phyloP scores from a whole-genome alignment of 2,113 vertebrate species.

The Pluvialis apricaria region DNA sequence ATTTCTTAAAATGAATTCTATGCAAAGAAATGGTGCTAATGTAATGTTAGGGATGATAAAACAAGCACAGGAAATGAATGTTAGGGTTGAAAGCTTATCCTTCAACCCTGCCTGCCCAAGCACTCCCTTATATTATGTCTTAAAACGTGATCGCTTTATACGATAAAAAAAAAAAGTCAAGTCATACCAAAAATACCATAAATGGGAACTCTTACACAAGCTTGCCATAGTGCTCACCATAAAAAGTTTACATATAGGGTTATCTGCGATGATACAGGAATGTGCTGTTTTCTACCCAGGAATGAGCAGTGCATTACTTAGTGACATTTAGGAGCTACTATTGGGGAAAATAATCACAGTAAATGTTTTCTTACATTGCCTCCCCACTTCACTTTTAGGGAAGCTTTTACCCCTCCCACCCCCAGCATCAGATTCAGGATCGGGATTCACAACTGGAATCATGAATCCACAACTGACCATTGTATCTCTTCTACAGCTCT shows the following conservation, averaged over 20 bases:
- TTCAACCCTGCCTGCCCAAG: neutral
- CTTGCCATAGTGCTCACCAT: neutral
- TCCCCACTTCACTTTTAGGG: neutral
- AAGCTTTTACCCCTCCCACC: neutral
- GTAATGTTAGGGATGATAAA: constrained; percentile 41
- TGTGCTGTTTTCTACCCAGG: neutral
- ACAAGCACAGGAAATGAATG: constrained; percentile 57
- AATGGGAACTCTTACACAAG: neutral
- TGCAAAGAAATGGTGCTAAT: constrained; percentile 1
- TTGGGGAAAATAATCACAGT: neutral
- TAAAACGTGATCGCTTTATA: neutral
- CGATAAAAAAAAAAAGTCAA: neutral
- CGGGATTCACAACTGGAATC: neutral
- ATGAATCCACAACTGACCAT: neutral
- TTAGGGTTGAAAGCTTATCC: constrained; percentile 22
- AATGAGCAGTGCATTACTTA: neutral
- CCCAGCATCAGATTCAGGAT: neutral
- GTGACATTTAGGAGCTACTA: neutral
- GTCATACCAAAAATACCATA: neutral
- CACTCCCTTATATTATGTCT: neutral
- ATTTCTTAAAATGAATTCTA: constrained; percentile 27
- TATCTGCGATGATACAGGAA: neutral
- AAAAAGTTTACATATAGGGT: neutral
- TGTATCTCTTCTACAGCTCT: neutral
- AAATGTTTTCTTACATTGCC: neutral